phyloP scores from a whole-genome alignment of 2,797 vertebrate genomes.

The Gallinago nigripennis region DNA sequence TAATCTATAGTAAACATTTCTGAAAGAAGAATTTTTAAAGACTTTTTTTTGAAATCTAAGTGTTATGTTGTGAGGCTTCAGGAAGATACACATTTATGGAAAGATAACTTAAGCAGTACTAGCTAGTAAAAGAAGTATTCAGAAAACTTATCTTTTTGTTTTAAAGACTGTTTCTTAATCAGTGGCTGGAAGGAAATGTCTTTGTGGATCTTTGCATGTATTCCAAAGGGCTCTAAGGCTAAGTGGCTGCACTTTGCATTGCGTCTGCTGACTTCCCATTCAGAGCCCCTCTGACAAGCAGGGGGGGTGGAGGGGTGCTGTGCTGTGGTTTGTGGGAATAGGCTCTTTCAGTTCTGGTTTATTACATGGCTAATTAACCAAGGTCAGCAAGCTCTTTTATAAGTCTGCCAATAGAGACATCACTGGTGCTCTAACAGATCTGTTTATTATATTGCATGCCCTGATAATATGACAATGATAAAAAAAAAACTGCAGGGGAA shows the following conservation, averaged over 20 bases:
- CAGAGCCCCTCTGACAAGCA: conserved; percentile 59
- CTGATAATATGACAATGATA: not conserved
- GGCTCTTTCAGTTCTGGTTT: conserved; percentile 81
- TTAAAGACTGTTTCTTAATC: conserved; percentile 35
- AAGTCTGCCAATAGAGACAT: conserved; percentile 65
- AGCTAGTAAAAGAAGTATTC: not conserved
- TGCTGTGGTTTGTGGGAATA: conserved; percentile 78
- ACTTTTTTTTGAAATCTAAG: not conserved
- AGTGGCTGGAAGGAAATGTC: conserved; percentile 59
- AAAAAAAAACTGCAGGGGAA: not conserved
- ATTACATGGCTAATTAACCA: conserved; percentile 88
- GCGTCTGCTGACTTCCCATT: conserved; percentile 69
- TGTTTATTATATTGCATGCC: conserved; percentile 49
- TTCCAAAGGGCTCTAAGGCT: conserved; percentile 46
- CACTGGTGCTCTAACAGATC: conserved; percentile 52
- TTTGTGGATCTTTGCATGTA: conserved; percentile 66
- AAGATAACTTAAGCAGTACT: not conserved
- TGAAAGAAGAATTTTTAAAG: not conserved
- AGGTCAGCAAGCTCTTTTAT: conserved; percentile 75
- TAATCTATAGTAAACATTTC: not conserved
- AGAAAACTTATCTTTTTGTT: conserved; percentile 16
- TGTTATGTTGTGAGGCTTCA: not conserved
- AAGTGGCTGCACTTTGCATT: conserved; percentile 57
- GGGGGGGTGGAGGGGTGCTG: conserved; percentile 69
- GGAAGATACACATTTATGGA: not conserved